These are phyloP conservation scores for Myxocyprinus asiaticus DNA, from an alignment of 2,113 vertebrate genomes.

Conservation along the genomic window DNA sequence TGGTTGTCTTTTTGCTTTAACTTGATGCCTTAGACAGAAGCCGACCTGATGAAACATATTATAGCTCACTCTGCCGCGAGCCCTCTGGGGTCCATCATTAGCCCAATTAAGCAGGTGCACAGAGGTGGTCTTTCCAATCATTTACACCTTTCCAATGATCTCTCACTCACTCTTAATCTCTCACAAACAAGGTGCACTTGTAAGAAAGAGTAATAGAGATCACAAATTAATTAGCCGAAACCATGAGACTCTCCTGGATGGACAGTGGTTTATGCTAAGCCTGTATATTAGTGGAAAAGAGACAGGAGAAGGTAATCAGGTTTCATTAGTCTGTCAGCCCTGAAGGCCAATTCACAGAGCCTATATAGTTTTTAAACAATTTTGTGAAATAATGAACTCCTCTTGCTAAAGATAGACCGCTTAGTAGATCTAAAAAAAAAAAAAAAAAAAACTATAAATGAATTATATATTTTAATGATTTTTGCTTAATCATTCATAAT, in stretches of 20 bases:
- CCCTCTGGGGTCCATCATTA: slow-evolving; percentile 86
- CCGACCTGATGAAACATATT: slow-evolving; percentile 34
- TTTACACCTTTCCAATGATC: slow-evolving; percentile 94
- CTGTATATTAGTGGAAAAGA: slow-evolving; percentile 41
- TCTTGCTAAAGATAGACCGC: no score
- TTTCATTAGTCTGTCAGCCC: slow-evolving; percentile 6
- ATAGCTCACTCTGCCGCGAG: slow-evolving; percentile 62
- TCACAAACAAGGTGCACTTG: slow-evolving; percentile 87
- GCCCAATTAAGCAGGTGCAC: slow-evolving; percentile 89
- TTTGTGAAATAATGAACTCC: not conserved
- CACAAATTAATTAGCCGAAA: slow-evolving; percentile 92
- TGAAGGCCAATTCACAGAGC: not conserved
- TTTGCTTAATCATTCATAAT: no score
- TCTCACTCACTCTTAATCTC: slow-evolving; percentile 89
- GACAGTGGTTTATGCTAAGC: slow-evolving; percentile 76
- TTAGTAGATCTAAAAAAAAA: no score
- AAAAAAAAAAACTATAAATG: no score
- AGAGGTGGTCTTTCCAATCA: slow-evolving; percentile 84
- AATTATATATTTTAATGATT: no score
- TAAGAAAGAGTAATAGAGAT: slow-evolving; percentile 83
- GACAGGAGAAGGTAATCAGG: slow-evolving; percentile 39
- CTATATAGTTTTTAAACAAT: not conserved
- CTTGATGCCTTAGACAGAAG: not conserved
- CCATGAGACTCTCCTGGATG: slow-evolving; percentile 79
- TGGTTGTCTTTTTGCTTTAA: not conserved